These are phyloP conservation scores for Orthonyx spaldingii DNA, from an alignment of 2,113 vertebrate species.

Conservation along the genomic window DNA sequence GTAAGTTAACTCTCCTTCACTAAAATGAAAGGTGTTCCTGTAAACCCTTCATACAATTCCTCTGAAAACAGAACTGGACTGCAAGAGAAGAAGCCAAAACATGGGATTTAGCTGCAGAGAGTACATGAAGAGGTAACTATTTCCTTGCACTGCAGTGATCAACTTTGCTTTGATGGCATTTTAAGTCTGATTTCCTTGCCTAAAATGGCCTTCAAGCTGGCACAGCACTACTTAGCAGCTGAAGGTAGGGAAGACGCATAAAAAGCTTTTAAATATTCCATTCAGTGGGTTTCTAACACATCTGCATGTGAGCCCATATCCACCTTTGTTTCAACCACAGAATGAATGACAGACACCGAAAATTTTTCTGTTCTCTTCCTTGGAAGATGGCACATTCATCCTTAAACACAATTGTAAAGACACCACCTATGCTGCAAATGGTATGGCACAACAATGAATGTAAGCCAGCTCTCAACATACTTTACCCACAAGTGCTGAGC, in stretches of 20 bases:
- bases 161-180: not conserved
- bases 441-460: fast-evolving
- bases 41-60: not conserved
- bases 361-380: not conserved
- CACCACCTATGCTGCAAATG: not conserved
- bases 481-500: not conserved
- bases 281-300: not conserved
- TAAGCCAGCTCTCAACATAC: not conserved
- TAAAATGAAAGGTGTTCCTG: not conserved
- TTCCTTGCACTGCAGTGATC: not conserved
- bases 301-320: not conserved
- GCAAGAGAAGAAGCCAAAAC: not conserved
- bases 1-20: not conserved
- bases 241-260: not conserved
- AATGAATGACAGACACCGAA: not conserved
- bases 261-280: not conserved
- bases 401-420: not conserved
- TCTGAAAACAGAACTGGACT: not conserved
- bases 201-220: not conserved
- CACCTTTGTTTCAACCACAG: not conserved
- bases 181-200: not conserved
- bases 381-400: not conserved
- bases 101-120: not conserved
- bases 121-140: not conserved
- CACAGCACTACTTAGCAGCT: not conserved